Conservation (phyloP, 1,140 invertebrate species). For the Zaprionus davidi region DNA sequence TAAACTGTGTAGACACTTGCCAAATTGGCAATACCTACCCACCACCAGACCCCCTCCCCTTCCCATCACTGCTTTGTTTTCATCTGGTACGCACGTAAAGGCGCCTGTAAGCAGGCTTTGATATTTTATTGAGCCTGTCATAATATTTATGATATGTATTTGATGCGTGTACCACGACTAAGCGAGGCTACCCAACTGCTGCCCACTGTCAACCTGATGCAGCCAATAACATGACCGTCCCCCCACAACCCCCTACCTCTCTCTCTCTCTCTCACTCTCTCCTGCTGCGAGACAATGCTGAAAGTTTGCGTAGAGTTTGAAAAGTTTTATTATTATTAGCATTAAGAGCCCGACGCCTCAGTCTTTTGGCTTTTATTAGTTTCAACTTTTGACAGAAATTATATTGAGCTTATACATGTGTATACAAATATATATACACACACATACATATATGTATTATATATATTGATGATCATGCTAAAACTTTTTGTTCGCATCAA, state of each 20-base stretch:
- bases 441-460: constrained; percentile 23
- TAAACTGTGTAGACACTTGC: constrained; percentile 76
- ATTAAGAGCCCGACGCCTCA: constrained; percentile 51
- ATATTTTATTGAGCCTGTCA: constrained; percentile 82
- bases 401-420: constrained; percentile 67
- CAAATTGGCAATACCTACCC: constrained; percentile 65
- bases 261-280: neutral
- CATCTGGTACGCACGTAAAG: constrained; percentile 61
- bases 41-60: constrained; percentile 1
- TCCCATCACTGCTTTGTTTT: constrained; percentile 23
- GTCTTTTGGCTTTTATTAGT: constrained; percentile 76
- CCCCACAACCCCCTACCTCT: neutral
- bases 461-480: constrained; percentile 68
- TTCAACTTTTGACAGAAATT: constrained; percentile 82
- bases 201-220: constrained; percentile 47
- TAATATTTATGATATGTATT: constrained; percentile 80
- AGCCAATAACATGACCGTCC: neutral
- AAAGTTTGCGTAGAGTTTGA: constrained; percentile 63
- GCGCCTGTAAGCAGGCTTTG: constrained; percentile 64
- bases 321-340: constrained; percentile 82
- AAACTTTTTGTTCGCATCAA: constrained; percentile 56
- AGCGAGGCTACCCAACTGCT: constrained; percentile 11
- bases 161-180: constrained; percentile 46
- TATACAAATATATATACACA: constrained; percentile 20
- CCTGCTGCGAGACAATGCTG: constrained; percentile 52